phyloP scores from a whole-genome alignment of 2,797 vertebrate species.

The Discoglossus pictus region DNA sequence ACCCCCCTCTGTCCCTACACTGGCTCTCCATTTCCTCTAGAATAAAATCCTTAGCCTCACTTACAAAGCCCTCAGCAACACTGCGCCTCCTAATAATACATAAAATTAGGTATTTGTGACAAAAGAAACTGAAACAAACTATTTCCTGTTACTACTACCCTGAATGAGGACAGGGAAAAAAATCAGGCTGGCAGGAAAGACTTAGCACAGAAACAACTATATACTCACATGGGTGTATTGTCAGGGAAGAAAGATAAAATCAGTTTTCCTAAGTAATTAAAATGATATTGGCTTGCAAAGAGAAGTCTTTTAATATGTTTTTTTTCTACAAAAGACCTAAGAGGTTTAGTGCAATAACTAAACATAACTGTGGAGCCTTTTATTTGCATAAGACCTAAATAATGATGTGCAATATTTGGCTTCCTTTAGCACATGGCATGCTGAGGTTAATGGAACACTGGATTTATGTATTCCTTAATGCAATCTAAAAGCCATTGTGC shows the following conservation, averaged over 20 bases:
- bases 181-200: too few species aligned
- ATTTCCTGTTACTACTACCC: too few species aligned
- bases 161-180: too few species aligned
- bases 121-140: too few species aligned
- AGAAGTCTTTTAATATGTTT: neutral
- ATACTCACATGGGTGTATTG: neutral
- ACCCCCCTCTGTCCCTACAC: too few species aligned
- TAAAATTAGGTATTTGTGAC: too few species aligned
- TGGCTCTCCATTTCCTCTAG: too few species aligned
- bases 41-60: too few species aligned
- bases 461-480: slow-evolving; percentile 59
- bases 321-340: neutral
- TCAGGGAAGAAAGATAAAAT: neutral
- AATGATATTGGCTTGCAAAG: slow-evolving; percentile 11
- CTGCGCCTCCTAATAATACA: too few species aligned
- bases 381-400: slow-evolving; percentile 65
- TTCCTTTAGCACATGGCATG: slow-evolving; percentile 54
- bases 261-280: neutral
- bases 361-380: slow-evolving; percentile 55
- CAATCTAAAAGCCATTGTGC: slow-evolving; percentile 59
- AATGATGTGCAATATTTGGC: slow-evolving; percentile 71
- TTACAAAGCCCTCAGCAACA: too few species aligned
- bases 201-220: too few species aligned
- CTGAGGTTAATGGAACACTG: slow-evolving; percentile 57
- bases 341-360: slow-evolving; percentile 8